phyloP scores from a whole-genome alignment of 2,113 vertebrate genomes.

The Carassius carassius region DNA sequence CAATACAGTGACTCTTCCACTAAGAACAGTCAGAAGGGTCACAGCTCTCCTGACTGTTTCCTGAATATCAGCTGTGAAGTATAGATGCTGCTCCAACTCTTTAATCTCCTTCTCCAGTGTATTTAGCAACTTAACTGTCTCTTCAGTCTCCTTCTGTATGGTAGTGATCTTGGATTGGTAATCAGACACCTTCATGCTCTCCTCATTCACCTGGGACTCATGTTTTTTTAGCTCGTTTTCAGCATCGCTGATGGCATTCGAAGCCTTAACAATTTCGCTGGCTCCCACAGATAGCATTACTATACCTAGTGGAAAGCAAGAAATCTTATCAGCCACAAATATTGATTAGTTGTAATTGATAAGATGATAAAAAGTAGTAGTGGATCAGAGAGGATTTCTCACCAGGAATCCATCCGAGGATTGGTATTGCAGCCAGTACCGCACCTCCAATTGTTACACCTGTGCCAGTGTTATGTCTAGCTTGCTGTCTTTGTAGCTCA shows the following conservation, averaged over 20 bases:
- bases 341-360: background rate
- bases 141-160: too few species aligned
- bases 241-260: background rate
- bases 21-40: constrained; percentile 12
- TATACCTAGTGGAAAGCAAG: constrained; percentile 14
- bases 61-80: constrained; percentile 18
- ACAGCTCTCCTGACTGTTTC: background rate
- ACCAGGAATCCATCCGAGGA: constrained; percentile 45
- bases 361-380: background rate
- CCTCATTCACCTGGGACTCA: too few species aligned
- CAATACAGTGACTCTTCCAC: background rate
- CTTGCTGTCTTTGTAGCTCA: background rate
- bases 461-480: background rate
- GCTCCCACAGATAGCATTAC: background rate
- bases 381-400: background rate
- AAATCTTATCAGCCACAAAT: background rate
- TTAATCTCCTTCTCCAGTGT: background rate
- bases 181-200: too few species aligned
- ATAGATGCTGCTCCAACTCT: background rate
- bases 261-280: background rate
- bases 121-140: too few species aligned
- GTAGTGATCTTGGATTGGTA: too few species aligned
- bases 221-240: background rate
- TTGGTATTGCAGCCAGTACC: background rate
- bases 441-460: background rate